phyloP scores from a whole-genome alignment of 1,140 invertebrate species.

The Caerostris darwini region DNA sequence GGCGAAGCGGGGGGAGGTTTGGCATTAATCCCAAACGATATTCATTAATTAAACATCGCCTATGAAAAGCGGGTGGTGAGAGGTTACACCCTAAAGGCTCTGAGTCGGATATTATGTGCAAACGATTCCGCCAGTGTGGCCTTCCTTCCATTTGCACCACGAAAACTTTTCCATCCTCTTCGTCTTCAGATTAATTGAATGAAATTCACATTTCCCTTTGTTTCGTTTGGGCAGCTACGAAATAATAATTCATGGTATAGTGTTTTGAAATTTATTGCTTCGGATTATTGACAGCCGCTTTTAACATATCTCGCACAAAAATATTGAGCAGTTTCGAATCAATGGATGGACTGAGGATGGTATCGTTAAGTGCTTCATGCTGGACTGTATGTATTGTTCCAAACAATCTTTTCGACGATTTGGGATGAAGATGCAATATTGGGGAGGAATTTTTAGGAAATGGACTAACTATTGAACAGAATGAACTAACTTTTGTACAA shows the following conservation, averaged over 20 bases:
- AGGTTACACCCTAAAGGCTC: conserved; percentile 78
- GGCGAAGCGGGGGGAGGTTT: conserved; percentile 24
- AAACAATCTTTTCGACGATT: neutral
- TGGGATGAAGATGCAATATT: neutral
- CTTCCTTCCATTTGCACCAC: neutral
- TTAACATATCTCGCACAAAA: conserved; percentile 40
- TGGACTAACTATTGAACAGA: too few species aligned
- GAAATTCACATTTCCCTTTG: conserved; percentile 50
- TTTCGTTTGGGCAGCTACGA: neutral
- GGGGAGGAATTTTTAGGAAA: too few species aligned
- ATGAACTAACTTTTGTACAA: too few species aligned
- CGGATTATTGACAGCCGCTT: conserved; percentile 34
- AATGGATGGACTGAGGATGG: neutral
- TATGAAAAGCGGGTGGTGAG: conserved; percentile 73
- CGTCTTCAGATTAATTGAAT: conserved; percentile 69
- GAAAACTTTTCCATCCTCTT: conserved; percentile 39
- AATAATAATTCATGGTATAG: conserved; percentile 21
- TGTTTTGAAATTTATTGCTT: neutral
- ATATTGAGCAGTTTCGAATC: neutral
- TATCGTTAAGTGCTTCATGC: neutral
- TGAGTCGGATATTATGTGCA: conserved; percentile 67
- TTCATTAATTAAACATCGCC: conserved; percentile 78
- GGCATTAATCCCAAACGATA: conserved; percentile 76
- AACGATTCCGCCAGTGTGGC: conserved; percentile 62
- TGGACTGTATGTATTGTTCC: neutral